A percentile compares a stretch with the other conserved stretches of the same genome.
phyloP scores from a whole-genome alignment of 2,888 invertebrate species.

The Noctuana brunneofusca region DNA sequence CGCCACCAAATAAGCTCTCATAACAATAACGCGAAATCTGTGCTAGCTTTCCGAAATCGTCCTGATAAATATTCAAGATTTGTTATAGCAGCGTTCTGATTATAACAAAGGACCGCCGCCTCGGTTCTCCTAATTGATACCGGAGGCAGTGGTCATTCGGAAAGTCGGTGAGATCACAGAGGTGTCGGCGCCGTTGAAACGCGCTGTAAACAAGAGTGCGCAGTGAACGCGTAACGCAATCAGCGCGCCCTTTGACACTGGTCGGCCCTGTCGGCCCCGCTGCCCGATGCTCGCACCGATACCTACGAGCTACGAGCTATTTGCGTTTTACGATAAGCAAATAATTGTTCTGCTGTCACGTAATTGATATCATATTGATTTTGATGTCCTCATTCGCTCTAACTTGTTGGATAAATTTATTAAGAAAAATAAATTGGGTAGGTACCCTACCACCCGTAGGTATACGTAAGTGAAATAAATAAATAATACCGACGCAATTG shows the following conservation, averaged over 20 bases:
- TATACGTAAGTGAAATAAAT: no score
- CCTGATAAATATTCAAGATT: constrained; percentile 1
- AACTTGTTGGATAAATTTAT: neutral
- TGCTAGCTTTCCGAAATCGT: constrained; percentile 33
- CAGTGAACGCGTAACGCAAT: constrained; percentile 56
- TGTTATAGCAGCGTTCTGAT: constrained; percentile 1
- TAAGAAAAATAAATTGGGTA: neutral
- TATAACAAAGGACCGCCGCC: constrained; percentile 45
- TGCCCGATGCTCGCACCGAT: constrained; percentile 43
- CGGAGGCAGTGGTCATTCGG: constrained; percentile 41
- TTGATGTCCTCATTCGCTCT: neutral
- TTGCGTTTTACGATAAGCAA: constrained; percentile 40
- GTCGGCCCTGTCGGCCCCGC: constrained; percentile 35
- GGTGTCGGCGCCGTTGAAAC: constrained; percentile 62
- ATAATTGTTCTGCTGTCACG: constrained; percentile 15
- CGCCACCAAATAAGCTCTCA: constrained; percentile 42
- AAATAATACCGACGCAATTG: no score
- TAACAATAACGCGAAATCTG: constrained; percentile 36
- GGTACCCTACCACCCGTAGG: no score
- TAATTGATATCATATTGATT: constrained; percentile 9
- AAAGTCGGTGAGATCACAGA: constrained; percentile 64
- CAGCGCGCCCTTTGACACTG: constrained; percentile 71
- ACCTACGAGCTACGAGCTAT: constrained; percentile 40
- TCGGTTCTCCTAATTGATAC: constrained; percentile 53
- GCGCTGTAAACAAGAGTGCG: constrained; percentile 53